A percentile compares a stretch with the other conserved stretches of the same genome.
Evolutionary conservation across 1,140 invertebrate genomes (phyloP).

Genomic region (Drosophila baimaii): DNA sequence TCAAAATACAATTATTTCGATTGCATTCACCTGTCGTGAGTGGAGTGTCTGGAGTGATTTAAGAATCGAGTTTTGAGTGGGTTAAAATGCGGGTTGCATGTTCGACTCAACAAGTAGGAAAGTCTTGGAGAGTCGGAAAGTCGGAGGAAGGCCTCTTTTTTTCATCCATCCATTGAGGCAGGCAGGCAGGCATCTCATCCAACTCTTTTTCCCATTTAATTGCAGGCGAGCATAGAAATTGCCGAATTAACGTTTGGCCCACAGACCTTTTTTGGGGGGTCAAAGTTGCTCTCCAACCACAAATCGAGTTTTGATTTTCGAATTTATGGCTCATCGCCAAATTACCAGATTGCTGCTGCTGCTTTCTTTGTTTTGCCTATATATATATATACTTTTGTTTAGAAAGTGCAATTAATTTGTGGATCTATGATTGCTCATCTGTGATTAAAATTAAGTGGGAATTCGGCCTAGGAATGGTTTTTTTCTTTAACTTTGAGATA

Average conservation of each 20-base stretch:
- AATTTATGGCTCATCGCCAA: conserved; percentile 48
- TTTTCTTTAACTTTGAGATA: no score
- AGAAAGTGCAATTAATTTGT: conserved; percentile 66
- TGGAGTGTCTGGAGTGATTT: conserved; percentile 46
- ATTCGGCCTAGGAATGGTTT: background rate
- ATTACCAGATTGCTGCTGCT: conserved; percentile 63
- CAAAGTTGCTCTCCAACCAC: conserved; percentile 43
- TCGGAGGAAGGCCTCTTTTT: conserved; percentile 7
- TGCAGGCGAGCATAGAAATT: conserved; percentile 54
- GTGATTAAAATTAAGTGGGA: conserved; percentile 2
- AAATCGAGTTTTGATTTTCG: conserved; percentile 46
- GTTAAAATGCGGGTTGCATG: conserved; percentile 49
- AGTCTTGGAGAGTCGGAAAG: conserved; percentile 8
- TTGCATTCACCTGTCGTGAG: conserved; percentile 62
- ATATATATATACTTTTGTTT: conserved; percentile 21
- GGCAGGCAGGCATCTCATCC: background rate
- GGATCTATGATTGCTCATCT: conserved; percentile 27
- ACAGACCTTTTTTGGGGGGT: conserved; percentile 46
- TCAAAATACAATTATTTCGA: conserved; percentile 58
- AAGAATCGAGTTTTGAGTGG: conserved; percentile 36
- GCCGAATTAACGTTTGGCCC: conserved; percentile 51
- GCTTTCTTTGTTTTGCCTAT: conserved; percentile 43
- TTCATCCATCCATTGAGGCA: background rate
- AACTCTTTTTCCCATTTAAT: conserved; percentile 38
- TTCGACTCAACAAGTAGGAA: conserved; percentile 23